A percentile compares a stretch with the other conserved stretches of the same genome.
Evolutionary conservation across 2,888 invertebrate genomes (phyloP).

Genomic region (Pristionchus fissidentatus): DNA sequence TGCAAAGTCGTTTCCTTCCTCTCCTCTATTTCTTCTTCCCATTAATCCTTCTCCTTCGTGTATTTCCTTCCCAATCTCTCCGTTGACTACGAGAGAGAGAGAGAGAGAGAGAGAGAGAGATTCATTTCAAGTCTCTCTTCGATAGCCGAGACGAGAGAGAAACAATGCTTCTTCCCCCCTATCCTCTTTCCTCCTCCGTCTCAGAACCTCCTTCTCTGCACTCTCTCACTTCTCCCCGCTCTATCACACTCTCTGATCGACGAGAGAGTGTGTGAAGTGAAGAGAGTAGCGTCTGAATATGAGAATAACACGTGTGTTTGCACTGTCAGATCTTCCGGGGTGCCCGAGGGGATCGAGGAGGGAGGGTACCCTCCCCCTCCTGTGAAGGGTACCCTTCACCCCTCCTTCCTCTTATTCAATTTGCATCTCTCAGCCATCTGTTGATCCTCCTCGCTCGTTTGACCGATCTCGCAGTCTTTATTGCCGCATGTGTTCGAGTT

Average conservation of each 20-base stretch:
- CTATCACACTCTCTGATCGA: neutral
- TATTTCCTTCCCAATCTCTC: too few relatives aligned
- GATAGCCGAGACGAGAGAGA: slow-evolving; percentile 12
- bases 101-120: too few relatives aligned
- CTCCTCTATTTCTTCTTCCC: too few relatives aligned
- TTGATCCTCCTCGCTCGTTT: slow-evolving; percentile 17
- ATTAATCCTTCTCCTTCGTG: neutral
- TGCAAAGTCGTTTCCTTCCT: too few relatives aligned
- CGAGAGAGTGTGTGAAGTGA: neutral
- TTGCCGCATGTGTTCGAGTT: neutral
- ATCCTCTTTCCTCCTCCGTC: slow-evolving; percentile 36
- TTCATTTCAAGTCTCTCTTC: slow-evolving; percentile 29
- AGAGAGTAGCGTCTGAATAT: slow-evolving; percentile 32
- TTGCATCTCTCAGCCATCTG: slow-evolving; percentile 38
- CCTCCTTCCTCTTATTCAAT: slow-evolving; percentile 3
- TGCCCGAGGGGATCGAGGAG: too few relatives aligned
- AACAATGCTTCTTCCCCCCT: slow-evolving; percentile 34
- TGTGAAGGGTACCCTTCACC: too few relatives aligned
- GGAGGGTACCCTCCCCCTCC: neutral
- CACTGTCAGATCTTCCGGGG: slow-evolving; percentile 36
- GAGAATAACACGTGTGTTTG: slow-evolving; percentile 37
- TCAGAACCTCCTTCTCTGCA: neutral
- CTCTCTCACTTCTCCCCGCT: neutral
- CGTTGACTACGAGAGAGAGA: too few relatives aligned
- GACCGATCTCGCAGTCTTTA: too few relatives aligned